Percentiles rank a stretch among this genome's conserved stretches.
These are phyloP conservation scores for Cyanistes caeruleus DNA, from an alignment of 2,113 vertebrate species.

Conservation along the genomic window DNA sequence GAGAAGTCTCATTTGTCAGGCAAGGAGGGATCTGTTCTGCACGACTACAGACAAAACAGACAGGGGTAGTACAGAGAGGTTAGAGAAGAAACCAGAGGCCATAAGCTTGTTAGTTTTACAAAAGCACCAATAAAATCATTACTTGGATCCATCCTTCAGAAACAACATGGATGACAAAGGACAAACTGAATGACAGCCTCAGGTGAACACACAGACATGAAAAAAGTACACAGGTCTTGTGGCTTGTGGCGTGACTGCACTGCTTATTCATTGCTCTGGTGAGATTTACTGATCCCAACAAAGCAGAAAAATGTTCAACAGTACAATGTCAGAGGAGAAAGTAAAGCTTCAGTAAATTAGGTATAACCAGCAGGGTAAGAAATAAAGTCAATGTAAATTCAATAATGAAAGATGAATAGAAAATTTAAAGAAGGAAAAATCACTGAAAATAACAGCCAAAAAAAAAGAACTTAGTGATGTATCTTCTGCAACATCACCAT, in stretches of 20 bases:
- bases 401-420: background rate
- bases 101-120: slow-evolving; percentile 78
- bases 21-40: slow-evolving; percentile 98
- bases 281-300: background rate
- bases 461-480: background rate
- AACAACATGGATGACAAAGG: background rate
- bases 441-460: background rate
- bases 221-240: background rate
- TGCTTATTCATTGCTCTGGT: background rate
- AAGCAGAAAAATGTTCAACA: background rate
- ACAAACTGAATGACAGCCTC: background rate
- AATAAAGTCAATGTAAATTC: background rate
- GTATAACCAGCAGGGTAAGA: background rate
- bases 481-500: background rate
- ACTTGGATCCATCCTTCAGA: background rate
- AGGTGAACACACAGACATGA: background rate
- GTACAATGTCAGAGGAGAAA: background rate
- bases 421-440: background rate
- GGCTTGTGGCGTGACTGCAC: background rate
- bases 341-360: background rate
- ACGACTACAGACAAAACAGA: slow-evolving; percentile 89
- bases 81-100: slow-evolving; percentile 73
- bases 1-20: slow-evolving; percentile 98
- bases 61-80: slow-evolving; percentile 75
- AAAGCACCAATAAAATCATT: background rate